Evolutionary conservation across 2,888 invertebrate genomes (phyloP).

Genomic region (Caenorhabditis auriculariae): DNA sequence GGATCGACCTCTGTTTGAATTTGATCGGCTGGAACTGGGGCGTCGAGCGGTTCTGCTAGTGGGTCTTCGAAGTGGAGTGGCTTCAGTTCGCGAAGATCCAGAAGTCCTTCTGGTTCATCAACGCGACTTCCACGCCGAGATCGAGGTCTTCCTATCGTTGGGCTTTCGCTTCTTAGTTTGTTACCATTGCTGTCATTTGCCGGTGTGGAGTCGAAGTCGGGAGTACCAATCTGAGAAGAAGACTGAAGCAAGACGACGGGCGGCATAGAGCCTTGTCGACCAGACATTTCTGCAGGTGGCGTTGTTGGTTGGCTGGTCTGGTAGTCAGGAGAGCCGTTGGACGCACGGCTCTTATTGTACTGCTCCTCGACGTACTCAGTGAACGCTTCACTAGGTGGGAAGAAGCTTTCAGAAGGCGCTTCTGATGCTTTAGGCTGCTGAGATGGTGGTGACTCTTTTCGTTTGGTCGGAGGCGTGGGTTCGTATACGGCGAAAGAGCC

Average conservation of each 20-base stretch:
- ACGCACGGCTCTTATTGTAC: constrained; percentile 19
- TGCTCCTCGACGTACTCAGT: constrained; percentile 23
- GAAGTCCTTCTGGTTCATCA: constrained; percentile 37
- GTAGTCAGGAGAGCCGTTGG: constrained; percentile 18
- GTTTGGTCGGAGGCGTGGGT: constrained; percentile 8
- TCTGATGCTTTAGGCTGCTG: too few species aligned
- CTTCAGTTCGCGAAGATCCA: constrained; percentile 40
- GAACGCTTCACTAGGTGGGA: constrained; percentile 24
- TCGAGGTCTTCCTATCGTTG: constrained; percentile 45
- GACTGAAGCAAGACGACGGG: too few species aligned
- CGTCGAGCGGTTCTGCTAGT: constrained; percentile 22
- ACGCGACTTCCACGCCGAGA: constrained; percentile 56
- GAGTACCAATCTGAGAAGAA: too few species aligned
- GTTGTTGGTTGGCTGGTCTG: too few species aligned
- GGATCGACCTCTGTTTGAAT: constrained; percentile 19
- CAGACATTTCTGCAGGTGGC: too few species aligned
- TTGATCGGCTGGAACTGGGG: constrained; percentile 26
- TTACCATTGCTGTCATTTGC: too few species aligned
- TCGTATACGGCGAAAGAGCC: constrained; percentile 19
- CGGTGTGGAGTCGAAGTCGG: too few species aligned
- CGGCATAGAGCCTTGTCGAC: too few species aligned
- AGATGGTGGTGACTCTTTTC: too few species aligned
- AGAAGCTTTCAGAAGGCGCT: constrained; percentile 14
- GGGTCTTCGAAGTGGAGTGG: constrained; percentile 20
- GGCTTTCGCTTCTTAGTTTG: constrained; percentile 29